Evolutionary conservation across 2,888 invertebrate genomes (phyloP).

Genomic region (Theodoxus fluviatilis): DNA sequence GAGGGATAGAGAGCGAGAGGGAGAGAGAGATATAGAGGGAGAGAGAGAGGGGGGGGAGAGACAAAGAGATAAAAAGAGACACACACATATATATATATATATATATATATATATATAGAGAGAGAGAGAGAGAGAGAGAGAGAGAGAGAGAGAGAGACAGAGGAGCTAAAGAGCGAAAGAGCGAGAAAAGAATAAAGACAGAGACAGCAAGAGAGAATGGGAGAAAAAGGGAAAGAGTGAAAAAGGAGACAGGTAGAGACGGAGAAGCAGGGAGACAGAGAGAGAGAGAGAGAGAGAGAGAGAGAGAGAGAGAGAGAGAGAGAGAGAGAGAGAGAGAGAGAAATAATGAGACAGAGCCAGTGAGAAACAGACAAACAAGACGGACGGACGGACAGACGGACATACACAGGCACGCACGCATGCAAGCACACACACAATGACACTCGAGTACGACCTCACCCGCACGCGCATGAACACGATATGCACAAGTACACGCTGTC

Average conservation of each 20-base stretch:
- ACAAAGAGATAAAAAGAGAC: not conserved
- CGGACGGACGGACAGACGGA: conserved; percentile 7
- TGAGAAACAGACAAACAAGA: not conserved
- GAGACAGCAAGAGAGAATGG: not conserved
- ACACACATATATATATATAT: too few relatives aligned
- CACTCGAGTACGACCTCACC: too few relatives aligned
- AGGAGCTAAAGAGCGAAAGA: not conserved
- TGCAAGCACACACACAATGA: too few relatives aligned
- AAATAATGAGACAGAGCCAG: not conserved
- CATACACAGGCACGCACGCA: not conserved
- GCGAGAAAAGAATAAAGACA: not conserved
- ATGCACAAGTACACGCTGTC: too few relatives aligned
- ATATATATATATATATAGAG: not conserved
- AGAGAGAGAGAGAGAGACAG: not conserved
- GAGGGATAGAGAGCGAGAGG: not conserved
- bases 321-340: conserved; percentile 1
- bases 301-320: not conserved
- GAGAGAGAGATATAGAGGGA: not conserved
- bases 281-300: not conserved
- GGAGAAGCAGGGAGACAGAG: conserved; percentile 1
- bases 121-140: not conserved
- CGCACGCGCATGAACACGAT: too few relatives aligned
- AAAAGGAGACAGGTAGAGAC: conserved; percentile 7
- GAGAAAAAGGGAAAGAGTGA: conserved; percentile 16
- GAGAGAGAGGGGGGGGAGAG: not conserved